Base-by-base conservation (phyloP, 30 jellyfish, hydroid and myxozoan species). In the Pelagia noctiluca region DNA sequence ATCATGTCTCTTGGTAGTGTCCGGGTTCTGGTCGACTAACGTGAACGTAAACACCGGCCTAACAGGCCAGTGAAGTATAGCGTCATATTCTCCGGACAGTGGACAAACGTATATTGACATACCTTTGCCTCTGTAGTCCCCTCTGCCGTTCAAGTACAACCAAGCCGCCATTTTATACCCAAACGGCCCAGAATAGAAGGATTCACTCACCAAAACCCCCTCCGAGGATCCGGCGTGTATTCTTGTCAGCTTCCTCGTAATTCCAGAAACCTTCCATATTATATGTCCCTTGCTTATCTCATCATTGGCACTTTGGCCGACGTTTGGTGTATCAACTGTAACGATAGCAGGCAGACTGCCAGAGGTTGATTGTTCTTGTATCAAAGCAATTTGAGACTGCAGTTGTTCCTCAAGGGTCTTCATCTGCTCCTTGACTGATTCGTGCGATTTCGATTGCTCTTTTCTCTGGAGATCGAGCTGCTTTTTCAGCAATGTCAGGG, bases 131-230 rank as follows among this genome's bases (percentile, higher is more conserved):
- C 67, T 65, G 48, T 48, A 67, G 71, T 87, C 92, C 4, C 97
- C 98, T 36, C 98, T 85, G 18, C 98, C 98, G 36, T 92, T 92
- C 64, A 92, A 66, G 66, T 92, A 92, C 67, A 86, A 38, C 98
- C 98, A 92, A 28, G 92, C 95, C 34, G 95, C 87, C 98, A 92
- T 86, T 32, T 82, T 80, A 64, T 92, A 92, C 21, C 98, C 98
- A 62, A 86, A 92, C 13, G 80, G 83, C 50, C 93, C 84, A 35
- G 96, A 75, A 29, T 86, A 84, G 69, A 92, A 92, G 16, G 96
- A 82, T 10, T 82, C 91, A 54, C 97, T 92, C 32, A 85, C 90
- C 3, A 85, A 13, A 1, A 92, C 89, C 21, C 91, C 88, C 50
- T 92, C 98, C n/a, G 94, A 57, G 0, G 80, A 52, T 18, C 96